Percentiles rank a stretch among this genome's conserved stretches.
phyloP scores from a whole-genome alignment of 2,113 vertebrate species.

The Rhinopomastus cyanomelas region DNA sequence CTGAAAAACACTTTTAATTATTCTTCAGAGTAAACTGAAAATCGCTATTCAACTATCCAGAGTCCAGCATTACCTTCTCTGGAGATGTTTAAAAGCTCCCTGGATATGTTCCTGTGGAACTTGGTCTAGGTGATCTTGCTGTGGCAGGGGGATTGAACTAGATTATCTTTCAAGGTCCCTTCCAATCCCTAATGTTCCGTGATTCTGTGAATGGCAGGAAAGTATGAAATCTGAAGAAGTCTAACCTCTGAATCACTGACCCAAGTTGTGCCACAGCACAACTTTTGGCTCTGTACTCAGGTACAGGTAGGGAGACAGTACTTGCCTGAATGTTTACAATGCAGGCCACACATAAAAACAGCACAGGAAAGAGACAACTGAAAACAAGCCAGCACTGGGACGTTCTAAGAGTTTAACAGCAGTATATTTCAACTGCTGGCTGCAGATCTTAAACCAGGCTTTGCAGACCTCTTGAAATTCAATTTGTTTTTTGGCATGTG shows the following conservation, averaged over 20 bases:
- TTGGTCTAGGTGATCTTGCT: too few species aligned
- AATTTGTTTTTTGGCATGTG: neutral
- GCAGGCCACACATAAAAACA: neutral
- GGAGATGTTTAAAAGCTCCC: too few species aligned
- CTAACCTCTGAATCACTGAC: neutral
- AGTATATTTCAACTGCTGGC: neutral
- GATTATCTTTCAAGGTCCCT: too few species aligned
- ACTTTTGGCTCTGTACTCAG: neutral
- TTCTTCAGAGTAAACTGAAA: neutral
- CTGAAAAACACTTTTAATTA: neutral
- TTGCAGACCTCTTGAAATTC: neutral
- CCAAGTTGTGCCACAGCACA: neutral
- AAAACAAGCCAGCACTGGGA: neutral
- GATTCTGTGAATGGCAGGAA: neutral
- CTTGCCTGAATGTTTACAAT: neutral
- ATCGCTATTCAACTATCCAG: neutral
- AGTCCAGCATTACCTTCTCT: neutral
- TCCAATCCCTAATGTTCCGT: too few species aligned
- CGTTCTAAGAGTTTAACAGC: neutral
- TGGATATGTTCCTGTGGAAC: too few species aligned
- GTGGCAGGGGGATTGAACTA: too few species aligned
- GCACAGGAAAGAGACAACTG: neutral
- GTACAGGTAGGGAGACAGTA: neutral
- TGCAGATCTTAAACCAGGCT: neutral
- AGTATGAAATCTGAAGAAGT: neutral